phyloP scores from a whole-genome alignment of 2,888 invertebrate species.

The Pharmacophagus antenor region DNA sequence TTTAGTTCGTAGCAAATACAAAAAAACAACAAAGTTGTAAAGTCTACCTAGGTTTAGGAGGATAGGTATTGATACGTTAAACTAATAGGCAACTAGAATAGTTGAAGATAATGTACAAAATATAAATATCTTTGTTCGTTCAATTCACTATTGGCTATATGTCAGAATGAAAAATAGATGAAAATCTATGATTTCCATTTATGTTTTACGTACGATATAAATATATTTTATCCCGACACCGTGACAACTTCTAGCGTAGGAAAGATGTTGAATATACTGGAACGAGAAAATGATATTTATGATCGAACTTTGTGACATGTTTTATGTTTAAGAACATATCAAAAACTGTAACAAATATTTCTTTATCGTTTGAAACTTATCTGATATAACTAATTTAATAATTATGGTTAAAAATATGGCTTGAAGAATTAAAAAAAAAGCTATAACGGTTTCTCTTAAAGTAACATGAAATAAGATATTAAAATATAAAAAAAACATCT shows the following conservation, averaged over 20 bases:
- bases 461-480: too few species aligned
- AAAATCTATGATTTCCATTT: constrained; percentile 20
- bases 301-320: constrained; percentile 12
- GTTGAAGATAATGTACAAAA: neutral
- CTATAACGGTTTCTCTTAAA: too few species aligned
- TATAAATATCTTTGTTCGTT: neutral
- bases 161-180: constrained; percentile 4
- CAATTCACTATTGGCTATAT: constrained; percentile 9
- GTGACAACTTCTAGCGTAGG: constrained; percentile 18
- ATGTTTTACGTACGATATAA: constrained; percentile 17
- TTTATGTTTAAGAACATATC: constrained; percentile 4
- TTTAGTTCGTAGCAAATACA: neutral
- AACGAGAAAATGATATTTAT: constrained; percentile 21
- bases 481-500: too few species aligned
- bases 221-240: constrained; percentile 18
- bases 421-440: too few species aligned
- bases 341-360: constrained; percentile 1
- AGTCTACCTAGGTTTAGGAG: too few species aligned
- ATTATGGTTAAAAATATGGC: too few species aligned
- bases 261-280: constrained; percentile 20
- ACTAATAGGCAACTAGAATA: neutral
- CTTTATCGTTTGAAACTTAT: neutral
- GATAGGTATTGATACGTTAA: neutral
- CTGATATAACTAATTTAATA: too few species aligned
- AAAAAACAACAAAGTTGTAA: too few species aligned